phyloP scores from a whole-genome alignment of 2,797 vertebrate genomes.

The Siniperca obscura region DNA sequence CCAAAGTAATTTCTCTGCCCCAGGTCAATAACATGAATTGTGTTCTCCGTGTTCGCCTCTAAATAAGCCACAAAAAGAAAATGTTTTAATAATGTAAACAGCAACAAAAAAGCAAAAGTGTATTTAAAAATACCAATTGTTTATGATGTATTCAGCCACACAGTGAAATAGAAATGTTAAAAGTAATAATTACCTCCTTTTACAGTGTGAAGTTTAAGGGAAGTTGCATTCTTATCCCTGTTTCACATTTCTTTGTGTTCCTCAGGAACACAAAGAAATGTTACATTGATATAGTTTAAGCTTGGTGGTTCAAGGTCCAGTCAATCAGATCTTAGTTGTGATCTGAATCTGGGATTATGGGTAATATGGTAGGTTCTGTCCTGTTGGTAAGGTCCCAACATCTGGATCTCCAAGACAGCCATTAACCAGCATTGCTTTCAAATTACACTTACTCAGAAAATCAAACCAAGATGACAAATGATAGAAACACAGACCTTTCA shows the following conservation, averaged over 20 bases:
- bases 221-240: background rate
- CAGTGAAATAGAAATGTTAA: constrained; percentile 20
- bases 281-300: background rate
- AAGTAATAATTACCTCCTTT: constrained; percentile 24
- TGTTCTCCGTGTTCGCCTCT: background rate
- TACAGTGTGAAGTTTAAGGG: constrained; percentile 9
- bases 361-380: background rate
- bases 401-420: background rate
- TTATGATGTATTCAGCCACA: constrained; percentile 17
- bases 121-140: constrained; percentile 1
- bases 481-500: background rate
- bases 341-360: constrained; percentile 8
- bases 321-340: background rate
- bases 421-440: background rate
- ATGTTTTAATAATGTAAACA: constrained; percentile 35
- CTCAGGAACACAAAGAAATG: background rate
- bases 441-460: background rate
- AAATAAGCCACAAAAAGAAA: constrained; percentile 7
- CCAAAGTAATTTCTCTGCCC: constrained; percentile 10
- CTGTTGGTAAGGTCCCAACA: background rate
- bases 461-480: background rate
- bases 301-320: background rate
- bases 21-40: background rate
- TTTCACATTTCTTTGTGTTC: too few relatives aligned
- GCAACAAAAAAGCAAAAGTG: constrained; percentile 8